phyloP scores from a whole-genome alignment of 2,888 invertebrate genomes.

The Dorcus parallelipipedus region DNA sequence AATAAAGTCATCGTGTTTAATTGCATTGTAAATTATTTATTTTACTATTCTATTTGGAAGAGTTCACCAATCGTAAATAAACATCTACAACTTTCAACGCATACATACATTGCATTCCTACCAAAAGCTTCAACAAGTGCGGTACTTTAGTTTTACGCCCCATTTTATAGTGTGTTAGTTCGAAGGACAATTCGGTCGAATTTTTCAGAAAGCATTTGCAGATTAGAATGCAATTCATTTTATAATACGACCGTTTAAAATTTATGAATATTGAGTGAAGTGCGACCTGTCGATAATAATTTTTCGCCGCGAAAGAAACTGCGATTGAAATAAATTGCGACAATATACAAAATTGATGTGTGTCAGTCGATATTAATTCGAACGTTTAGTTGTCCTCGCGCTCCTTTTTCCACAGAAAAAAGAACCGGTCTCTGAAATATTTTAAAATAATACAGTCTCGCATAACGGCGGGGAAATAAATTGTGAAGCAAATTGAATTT shows the following conservation, averaged over 20 bases:
- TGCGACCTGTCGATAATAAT: slow-evolving; percentile 19
- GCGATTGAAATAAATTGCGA: slow-evolving; percentile 19
- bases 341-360: slow-evolving; percentile 21
- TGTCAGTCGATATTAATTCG: slow-evolving; percentile 18
- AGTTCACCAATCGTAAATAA: too few species aligned
- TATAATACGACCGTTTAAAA: slow-evolving; percentile 21
- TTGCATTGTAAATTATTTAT: too few species aligned
- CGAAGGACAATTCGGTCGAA: neutral
- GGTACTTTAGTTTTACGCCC: too few species aligned
- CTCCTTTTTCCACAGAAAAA: neutral
- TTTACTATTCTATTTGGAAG: too few species aligned
- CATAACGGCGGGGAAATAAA: neutral
- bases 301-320: slow-evolving; percentile 17
- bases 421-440: neutral
- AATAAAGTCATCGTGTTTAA: too few species aligned
- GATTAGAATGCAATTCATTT: slow-evolving; percentile 3
- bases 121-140: too few species aligned
- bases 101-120: too few species aligned
- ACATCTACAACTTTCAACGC: too few species aligned
- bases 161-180: neutral
- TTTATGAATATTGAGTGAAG: slow-evolving; percentile 19
- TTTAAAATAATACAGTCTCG: neutral
- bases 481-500: slow-evolving; percentile 2
- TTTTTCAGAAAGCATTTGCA: slow-evolving; percentile 9
- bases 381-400: slow-evolving; percentile 1